Conservation (phyloP, 2,113 vertebrate genomes). For the Sylvilagus bachmani region DNA sequence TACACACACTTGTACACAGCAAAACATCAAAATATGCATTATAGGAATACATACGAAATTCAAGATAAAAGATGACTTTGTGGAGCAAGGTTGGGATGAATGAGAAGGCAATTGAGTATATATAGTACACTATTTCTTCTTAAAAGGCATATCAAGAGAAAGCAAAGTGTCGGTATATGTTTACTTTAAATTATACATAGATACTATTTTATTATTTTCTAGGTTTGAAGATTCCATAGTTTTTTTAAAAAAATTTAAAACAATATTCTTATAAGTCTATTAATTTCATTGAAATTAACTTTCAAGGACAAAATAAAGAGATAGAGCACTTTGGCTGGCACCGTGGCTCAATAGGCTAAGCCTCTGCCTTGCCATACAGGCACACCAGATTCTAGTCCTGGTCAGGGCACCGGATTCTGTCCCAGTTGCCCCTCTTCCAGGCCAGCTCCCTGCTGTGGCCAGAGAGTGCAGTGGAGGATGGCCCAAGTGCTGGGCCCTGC, state of each 20-base stretch:
- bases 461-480: too few relatives aligned
- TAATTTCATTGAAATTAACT: constrained; percentile 4
- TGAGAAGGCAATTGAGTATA: background rate
- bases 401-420: too few relatives aligned
- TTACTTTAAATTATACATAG: constrained; percentile 25
- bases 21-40: background rate
- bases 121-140: background rate
- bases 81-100: background rate
- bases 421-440: too few relatives aligned
- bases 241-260: constrained; percentile 26
- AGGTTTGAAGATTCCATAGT: constrained; percentile 3
- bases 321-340: too few relatives aligned
- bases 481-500: too few relatives aligned
- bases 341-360: too few relatives aligned
- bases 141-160: background rate
- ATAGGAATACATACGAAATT: background rate
- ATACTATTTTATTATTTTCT: background rate
- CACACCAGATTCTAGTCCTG: too few relatives aligned
- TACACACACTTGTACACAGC: too few relatives aligned
- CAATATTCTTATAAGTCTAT: background rate
- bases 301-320: background rate
- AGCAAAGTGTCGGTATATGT: background rate
- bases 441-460: too few relatives aligned
- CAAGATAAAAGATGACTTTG: background rate
- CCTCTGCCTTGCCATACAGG: too few relatives aligned